Evolutionary conservation across 2,113 vertebrate species (phyloP), one percentile per base, ranked within the genome.

Genomic region (Rhynchopsitta pachyrhyncha): DNA sequence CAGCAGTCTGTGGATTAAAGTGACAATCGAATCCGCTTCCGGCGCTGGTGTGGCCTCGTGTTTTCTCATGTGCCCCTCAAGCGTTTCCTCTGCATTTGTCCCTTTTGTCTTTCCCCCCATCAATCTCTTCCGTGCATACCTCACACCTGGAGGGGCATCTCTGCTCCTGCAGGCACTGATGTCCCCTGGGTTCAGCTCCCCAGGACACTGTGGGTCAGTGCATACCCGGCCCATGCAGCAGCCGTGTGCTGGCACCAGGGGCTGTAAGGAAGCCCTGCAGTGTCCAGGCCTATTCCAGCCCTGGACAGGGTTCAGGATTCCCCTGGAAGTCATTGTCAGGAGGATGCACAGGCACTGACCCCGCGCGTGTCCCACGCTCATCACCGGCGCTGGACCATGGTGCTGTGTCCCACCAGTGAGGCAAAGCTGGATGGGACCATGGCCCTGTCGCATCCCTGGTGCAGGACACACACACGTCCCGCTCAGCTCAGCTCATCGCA

Each of bases 1-100:
- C 95, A 77, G 62, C 78, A 91, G 95, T 97, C 50, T 90, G 92
- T 94, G 94, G 93, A 96, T 97, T 97, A 91, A 97, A 94, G 91
- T 76, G 96, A 96, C 95, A 91, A 94, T 96, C 93, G 42, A 89
- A 82, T 80, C 85, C 94, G 2, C 60, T 46, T 44, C 79, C 75
- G 31, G 29, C 0, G 1, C 71, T 92, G 79, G 82, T 94, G 88
- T 96, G 79, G 86, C 94, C 94, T 94, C 44, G 1, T 97, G 55
- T 88, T 92, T 93, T 93, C 94, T 73, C 68, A 6, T 13, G 17
- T 81, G 24, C 35, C 83, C 44, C 52, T 33, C 1, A 1, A 55
- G 17, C 2, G 31, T 59, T 7, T 52, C 44, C 82, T 60, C 29
- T 42, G 41, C 68, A 44, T 42, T 44, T 64, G 39, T n/a, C 13